Conservation (phyloP, 2,888 invertebrate species). For the Fissipunctia ypsillon region DNA sequence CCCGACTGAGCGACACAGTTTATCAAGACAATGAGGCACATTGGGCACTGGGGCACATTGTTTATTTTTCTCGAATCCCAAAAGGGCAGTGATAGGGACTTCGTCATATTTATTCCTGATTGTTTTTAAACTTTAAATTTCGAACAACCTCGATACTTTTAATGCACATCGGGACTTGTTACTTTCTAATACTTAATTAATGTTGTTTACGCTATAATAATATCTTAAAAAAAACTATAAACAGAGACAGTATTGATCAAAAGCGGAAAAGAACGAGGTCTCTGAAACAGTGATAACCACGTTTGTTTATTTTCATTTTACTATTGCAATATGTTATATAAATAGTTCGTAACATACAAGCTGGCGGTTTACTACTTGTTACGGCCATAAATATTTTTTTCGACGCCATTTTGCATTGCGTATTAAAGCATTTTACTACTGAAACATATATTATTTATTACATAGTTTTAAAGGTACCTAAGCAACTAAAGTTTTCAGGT, state of each 20-base stretch:
- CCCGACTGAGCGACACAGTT: constrained; percentile 52
- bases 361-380: constrained; percentile 15
- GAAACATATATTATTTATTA: constrained; percentile 12
- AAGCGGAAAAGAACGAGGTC: constrained; percentile 28
- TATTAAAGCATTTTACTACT: constrained; percentile 14
- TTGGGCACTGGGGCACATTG: constrained; percentile 15
- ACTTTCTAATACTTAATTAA: background rate
- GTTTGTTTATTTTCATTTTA: constrained; percentile 17
- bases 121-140: constrained; percentile 18
- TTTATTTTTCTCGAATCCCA: constrained; percentile 28
- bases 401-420: constrained; percentile 6
- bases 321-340: too few relatives aligned
- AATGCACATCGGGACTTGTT: background rate
- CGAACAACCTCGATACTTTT: background rate
- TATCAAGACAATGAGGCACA: constrained; percentile 52
- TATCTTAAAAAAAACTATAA: constrained; percentile 6
- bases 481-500: background rate
- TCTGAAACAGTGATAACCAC: constrained; percentile 29
- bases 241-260: constrained; percentile 6
- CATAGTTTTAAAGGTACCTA: background rate
- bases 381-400: constrained; percentile 14
- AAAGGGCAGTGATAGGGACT: constrained; percentile 5
- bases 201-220: background rate
- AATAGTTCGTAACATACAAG: background rate
- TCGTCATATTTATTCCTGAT: constrained; percentile 6